phyloP scores from a whole-genome alignment of 30 jellyfish, hydroid and myxozoan species.

The Hydractinia echinata region DNA sequence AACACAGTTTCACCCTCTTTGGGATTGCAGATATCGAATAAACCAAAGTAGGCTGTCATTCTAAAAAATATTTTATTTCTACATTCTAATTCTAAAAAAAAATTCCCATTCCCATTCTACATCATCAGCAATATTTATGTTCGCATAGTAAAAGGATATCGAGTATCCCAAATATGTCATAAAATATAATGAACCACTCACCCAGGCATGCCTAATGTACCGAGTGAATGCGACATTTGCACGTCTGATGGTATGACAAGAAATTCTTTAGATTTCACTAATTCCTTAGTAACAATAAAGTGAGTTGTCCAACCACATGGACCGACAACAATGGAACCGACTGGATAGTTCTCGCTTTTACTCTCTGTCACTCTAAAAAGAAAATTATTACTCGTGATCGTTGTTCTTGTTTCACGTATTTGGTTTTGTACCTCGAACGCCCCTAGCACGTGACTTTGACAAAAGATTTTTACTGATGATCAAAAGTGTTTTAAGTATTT shows the following conservation, averaged over 20 bases:
- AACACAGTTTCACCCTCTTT: constrained; percentile 70
- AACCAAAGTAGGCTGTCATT: constrained; percentile 86
- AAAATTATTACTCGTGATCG: background rate
- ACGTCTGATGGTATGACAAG: constrained; percentile 15
- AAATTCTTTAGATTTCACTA: constrained; percentile 20
- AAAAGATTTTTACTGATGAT: too few species aligned
- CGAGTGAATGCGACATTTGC: constrained; percentile 61
- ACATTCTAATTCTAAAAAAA: background rate
- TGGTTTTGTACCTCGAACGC: too few species aligned
- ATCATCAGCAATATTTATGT: background rate
- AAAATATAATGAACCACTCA: background rate
- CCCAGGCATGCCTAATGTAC: constrained; percentile 91
- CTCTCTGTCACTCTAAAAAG: constrained; percentile 51
- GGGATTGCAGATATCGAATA: constrained; percentile 66
- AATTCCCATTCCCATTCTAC: background rate
- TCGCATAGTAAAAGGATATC: background rate
- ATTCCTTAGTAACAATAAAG: constrained; percentile 45
- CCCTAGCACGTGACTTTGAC: too few species aligned
- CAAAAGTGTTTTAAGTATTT: too few species aligned
- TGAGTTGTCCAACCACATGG: constrained; percentile 95
- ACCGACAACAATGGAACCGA: constrained; percentile 57
- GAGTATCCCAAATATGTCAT: background rate
- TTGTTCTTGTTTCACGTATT: too few species aligned
- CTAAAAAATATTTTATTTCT: constrained; percentile 24
- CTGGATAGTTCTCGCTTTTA: constrained; percentile 43